phyloP scores from a whole-genome alignment of 2,888 invertebrate genomes.

The Zootermopsis nevadensis region DNA sequence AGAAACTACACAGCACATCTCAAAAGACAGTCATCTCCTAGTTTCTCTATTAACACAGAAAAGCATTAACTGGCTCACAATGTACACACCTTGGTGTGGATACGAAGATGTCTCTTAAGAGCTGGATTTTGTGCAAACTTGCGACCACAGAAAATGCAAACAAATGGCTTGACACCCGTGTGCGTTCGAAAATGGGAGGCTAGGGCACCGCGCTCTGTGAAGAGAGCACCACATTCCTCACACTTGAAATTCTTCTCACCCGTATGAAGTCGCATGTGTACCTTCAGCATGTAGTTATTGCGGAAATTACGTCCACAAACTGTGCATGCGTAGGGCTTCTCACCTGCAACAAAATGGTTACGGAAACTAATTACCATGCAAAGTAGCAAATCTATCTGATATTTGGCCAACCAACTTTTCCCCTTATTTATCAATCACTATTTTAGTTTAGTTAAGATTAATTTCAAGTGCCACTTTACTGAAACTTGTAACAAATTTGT shows the following conservation, averaged over 20 bases:
- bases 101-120: neutral
- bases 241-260: constrained; percentile 34
- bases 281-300: constrained; percentile 26
- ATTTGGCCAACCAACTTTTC: no score
- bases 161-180: constrained; percentile 19
- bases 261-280: constrained; percentile 20
- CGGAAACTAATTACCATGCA: no score
- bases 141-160: neutral
- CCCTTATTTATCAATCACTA: no score
- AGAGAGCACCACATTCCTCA: constrained; percentile 4
- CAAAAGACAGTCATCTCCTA: no score
- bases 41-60: no score
- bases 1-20: no score
- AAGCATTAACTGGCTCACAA: no score
- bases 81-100: constrained; percentile 2
- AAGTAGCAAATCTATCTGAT: no score
- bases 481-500: no score
- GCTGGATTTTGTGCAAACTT: constrained; percentile 30
- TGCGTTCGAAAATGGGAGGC: constrained; percentile 4
- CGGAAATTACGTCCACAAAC: constrained; percentile 16
- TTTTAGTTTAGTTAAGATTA: no score
- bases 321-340: neutral
- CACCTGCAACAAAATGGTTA: neutral
- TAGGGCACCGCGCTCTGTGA: constrained; percentile 18
- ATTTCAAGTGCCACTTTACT: no score